Conservation (phyloP, 2,888 invertebrate genomes). For the Nomada ferruginata region DNA sequence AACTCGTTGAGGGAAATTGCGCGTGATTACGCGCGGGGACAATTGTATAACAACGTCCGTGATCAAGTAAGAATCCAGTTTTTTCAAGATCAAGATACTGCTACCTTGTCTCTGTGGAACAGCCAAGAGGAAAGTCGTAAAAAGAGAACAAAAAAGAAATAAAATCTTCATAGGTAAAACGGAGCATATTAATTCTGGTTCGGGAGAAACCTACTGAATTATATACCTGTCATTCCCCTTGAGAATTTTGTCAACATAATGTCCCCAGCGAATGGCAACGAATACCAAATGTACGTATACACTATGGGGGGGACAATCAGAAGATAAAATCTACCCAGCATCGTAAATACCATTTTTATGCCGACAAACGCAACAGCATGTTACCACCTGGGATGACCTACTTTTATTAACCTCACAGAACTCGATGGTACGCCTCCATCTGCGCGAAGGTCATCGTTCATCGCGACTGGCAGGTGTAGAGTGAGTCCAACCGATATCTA, state of each 20-base stretch:
- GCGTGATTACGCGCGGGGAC: conserved; percentile 21
- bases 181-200: neutral
- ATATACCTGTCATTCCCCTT: too few relatives aligned
- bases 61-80: conserved; percentile 1
- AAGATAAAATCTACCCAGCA: neutral
- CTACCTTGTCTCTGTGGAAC: neutral
- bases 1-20: conserved; percentile 34
- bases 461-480: conserved; percentile 46
- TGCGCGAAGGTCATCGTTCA: conserved; percentile 48
- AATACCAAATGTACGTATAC: neutral
- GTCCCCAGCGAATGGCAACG: neutral
- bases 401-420: conserved; percentile 34
- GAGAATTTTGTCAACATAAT: too few relatives aligned
- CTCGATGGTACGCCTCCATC: conserved; percentile 29
- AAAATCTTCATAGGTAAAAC: neutral
- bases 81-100: neutral
- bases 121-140: neutral
- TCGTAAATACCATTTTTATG: conserved; percentile 19
- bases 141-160: neutral
- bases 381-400: conserved; percentile 38
- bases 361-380: conserved; percentile 25
- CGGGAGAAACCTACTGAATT: neutral
- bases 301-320: neutral
- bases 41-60: conserved; percentile 38
- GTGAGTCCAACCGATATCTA: neutral